Percentiles rank a stretch among this genome's conserved stretches.
phyloP scores from a whole-genome alignment of 1,140 invertebrate genomes.

The Neotoxoptera formosana region DNA sequence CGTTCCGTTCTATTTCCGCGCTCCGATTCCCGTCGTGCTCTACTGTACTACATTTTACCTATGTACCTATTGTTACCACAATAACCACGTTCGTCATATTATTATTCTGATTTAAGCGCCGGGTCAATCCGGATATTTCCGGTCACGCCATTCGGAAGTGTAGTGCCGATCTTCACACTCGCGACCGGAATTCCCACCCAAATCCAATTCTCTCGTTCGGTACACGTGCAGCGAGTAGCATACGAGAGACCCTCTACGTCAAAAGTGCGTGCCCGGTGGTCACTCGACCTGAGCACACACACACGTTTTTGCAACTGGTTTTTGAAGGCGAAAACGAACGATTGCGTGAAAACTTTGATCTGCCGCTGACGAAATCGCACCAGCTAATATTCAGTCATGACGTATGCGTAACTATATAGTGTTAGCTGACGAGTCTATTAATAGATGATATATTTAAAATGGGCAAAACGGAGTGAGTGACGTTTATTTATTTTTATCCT shows the following conservation, averaged over 20 bases:
- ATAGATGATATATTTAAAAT: neutral
- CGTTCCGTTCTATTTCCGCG: conserved; percentile 4
- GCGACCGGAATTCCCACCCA: neutral
- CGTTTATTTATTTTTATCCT: neutral
- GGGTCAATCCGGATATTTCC: neutral
- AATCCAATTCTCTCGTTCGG: neutral
- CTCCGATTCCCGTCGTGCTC: neutral
- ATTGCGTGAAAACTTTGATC: neutral
- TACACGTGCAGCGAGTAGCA: neutral
- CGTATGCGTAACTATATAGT: neutral
- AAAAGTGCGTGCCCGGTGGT: neutral
- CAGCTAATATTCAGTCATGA: neutral
- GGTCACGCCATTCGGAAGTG: neutral
- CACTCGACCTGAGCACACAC: neutral
- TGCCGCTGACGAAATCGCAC: neutral
- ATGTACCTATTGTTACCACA: neutral
- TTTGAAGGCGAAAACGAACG: neutral
- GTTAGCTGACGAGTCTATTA: neutral
- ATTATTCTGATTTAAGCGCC: neutral
- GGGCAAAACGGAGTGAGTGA: neutral
- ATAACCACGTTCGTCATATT: neutral
- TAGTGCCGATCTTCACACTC: neutral
- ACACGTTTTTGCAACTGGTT: neutral
- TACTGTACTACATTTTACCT: neutral
- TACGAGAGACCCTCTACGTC: neutral